These are phyloP conservation scores for Drosophila kepulauana DNA, from an alignment of 1,140 invertebrate species.

Conservation along the genomic window DNA sequence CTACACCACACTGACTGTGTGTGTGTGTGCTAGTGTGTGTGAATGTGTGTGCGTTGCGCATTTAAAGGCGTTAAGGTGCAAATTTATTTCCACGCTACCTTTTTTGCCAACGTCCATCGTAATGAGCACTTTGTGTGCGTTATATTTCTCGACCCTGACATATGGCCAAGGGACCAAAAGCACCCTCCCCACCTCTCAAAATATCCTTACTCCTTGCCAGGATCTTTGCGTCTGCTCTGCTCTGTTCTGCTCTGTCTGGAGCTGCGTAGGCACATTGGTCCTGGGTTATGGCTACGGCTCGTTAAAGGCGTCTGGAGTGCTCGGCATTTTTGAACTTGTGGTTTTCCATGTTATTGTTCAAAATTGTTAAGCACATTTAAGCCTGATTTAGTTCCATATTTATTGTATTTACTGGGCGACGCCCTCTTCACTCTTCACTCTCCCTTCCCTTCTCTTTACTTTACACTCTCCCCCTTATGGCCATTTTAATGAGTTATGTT, in stretches of 20 bases:
- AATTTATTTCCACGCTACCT: conserved; percentile 79
- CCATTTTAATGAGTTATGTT: conserved; percentile 78
- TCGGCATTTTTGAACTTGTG: conserved; percentile 73
- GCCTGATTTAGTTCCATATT: conserved; percentile 82
- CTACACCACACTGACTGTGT: conserved; percentile 33
- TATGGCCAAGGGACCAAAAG: conserved; percentile 47
- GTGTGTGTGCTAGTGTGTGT: conserved; percentile 15
- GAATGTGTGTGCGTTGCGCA: conserved; percentile 61
- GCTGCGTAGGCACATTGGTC: conserved; percentile 1
- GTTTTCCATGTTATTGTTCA: conserved; percentile 77
- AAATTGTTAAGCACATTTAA: conserved; percentile 83
- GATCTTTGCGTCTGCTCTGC: neutral
- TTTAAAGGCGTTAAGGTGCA: conserved; percentile 83
- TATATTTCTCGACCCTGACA: conserved; percentile 76
- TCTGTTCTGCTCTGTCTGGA: conserved; percentile 15
- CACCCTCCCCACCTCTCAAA: neutral
- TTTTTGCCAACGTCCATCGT: conserved; percentile 61
- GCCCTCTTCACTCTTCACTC: neutral
- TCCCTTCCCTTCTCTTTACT: neutral
- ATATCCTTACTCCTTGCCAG: neutral
- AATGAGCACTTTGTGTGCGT: conserved; percentile 72
- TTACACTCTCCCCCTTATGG: neutral
- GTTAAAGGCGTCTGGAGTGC: conserved; percentile 71
- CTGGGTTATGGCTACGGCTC: conserved; percentile 28
- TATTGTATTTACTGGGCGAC: conserved; percentile 65